A percentile compares a stretch with the other conserved stretches of the same genome.
These are phyloP conservation scores for Xiphophorus birchmanni DNA, from an alignment of 2,797 vertebrate genomes.

Conservation along the genomic window DNA sequence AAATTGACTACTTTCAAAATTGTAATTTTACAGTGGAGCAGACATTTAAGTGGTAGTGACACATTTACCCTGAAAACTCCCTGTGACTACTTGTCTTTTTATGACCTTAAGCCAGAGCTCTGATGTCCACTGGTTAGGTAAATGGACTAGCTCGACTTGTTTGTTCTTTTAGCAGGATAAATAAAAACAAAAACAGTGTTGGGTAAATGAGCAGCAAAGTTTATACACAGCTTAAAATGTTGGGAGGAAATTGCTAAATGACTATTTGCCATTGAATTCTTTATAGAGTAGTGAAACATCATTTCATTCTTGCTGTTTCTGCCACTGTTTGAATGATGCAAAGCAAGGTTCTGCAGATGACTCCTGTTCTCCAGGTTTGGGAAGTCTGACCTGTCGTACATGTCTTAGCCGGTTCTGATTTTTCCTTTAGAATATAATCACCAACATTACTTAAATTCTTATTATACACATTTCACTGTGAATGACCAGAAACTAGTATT, in stretches of 20 bases:
- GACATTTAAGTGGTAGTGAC: background rate
- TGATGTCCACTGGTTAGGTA: background rate
- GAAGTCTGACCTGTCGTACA: background rate
- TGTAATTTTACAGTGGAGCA: too few species aligned
- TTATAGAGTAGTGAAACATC: background rate
- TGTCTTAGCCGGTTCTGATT: background rate
- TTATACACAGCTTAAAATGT: too few species aligned
- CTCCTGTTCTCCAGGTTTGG: background rate
- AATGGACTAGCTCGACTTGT: background rate
- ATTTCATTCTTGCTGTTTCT: background rate
- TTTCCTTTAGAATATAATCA: background rate
- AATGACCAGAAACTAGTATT: background rate
- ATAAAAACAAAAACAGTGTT: too few species aligned
- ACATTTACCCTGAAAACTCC: background rate
- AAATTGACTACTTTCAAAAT: too few species aligned
- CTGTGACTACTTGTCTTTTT: background rate
- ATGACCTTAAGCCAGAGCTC: too few species aligned
- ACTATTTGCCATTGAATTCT: background rate
- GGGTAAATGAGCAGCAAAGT: too few species aligned
- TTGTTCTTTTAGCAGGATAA: background rate
- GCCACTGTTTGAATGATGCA: background rate
- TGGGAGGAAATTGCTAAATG: background rate
- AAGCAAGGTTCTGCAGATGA: background rate
- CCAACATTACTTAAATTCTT: background rate
- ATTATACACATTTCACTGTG: background rate